Base-by-base conservation (phyloP, 2,888 invertebrate species). In the Parnassius orleans region DNA sequence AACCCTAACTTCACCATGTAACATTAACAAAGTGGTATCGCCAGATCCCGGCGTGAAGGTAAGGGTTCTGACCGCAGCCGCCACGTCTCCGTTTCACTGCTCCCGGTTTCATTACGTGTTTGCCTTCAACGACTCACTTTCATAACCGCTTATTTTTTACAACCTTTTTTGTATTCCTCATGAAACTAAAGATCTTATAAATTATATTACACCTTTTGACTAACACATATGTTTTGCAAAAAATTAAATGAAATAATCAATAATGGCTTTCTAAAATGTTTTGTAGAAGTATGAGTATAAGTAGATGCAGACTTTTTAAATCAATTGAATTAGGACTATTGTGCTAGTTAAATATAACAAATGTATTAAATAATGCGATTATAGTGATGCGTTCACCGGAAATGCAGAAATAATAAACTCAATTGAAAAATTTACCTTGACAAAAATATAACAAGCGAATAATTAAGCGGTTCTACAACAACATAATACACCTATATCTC, bases 51-150 rank as follows among this genome's bases (percentile, higher is more conserved):
- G 65, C 47, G 55, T 41, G 53, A 57, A 57, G 48, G 19, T 66
- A 68, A 67, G 69, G 72, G 69, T 70, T 72, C 70, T 73, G 75
- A 86, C 85, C 87, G 76, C 87, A 86, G 68, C 70, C 73, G 73
- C 75, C 73, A 73, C 75, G 78, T 77, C 76, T 85, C 79, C 68
- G 75, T 77, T 84, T 80, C 80, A 79, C 76, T 69, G 77, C 79
- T 79, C 80, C 80, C 74, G 80, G 78, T 73, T 74, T 72, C 77
- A 76, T 78, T 78, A 79, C 80, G 78, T 68, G 80, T 73, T 86
- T 72, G 80, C 82, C 78, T 79, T 79, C 80, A 66, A 75, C 75
- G 81, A 79, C 81, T 82, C 78, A 83, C 83, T 86, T 85, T 84
- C 82, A 80, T 80, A 72, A 74, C 74, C 66, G 59, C 67, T 60